phyloP scores from a whole-genome alignment of 1,140 invertebrate species.

The Micrasema minimum region DNA sequence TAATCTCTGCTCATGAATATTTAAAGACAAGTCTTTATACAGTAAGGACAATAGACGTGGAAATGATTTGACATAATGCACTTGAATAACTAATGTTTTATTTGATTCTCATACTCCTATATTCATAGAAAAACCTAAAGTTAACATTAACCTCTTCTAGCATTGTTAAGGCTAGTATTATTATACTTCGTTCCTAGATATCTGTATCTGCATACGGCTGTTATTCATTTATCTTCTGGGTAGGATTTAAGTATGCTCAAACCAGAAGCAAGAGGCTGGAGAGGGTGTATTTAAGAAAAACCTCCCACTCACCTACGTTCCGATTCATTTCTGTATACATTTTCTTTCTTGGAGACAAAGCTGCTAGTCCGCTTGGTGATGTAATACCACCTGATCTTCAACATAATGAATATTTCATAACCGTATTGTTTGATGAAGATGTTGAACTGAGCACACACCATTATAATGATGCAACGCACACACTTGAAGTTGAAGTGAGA shows the following conservation, averaged over 20 bases:
- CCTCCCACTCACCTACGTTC: too few species aligned
- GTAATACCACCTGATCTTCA: not conserved
- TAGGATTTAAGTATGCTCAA: slow-evolving; percentile 14
- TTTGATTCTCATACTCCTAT: not conserved
- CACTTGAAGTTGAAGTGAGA: too few species aligned
- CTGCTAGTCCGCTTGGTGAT: not conserved
- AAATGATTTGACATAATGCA: slow-evolving; percentile 27
- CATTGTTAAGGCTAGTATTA: not conserved
- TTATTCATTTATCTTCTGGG: slow-evolving; percentile 17
- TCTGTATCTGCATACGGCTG: too few species aligned
- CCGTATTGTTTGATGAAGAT: slow-evolving; percentile 28
- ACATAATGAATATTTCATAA: slow-evolving; percentile 29
- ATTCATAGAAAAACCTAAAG: not conserved
- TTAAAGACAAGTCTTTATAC: not conserved
- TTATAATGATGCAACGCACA: too few species aligned
- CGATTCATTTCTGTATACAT: too few species aligned
- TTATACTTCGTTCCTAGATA: slow-evolving; percentile 11
- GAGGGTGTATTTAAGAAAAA: not conserved
- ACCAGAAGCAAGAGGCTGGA: not conserved
- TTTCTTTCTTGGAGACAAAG: too few species aligned
- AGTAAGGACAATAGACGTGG: not conserved
- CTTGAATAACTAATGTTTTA: too few species aligned
- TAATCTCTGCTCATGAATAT: not conserved
- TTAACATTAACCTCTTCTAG: not conserved
- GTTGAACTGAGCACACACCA: slow-evolving; percentile 29